A percentile compares a stretch with the other conserved stretches of the same genome.
These are phyloP conservation scores for Odontomachus brunneus DNA, from an alignment of 1,140 invertebrate genomes.

Conservation along the genomic window DNA sequence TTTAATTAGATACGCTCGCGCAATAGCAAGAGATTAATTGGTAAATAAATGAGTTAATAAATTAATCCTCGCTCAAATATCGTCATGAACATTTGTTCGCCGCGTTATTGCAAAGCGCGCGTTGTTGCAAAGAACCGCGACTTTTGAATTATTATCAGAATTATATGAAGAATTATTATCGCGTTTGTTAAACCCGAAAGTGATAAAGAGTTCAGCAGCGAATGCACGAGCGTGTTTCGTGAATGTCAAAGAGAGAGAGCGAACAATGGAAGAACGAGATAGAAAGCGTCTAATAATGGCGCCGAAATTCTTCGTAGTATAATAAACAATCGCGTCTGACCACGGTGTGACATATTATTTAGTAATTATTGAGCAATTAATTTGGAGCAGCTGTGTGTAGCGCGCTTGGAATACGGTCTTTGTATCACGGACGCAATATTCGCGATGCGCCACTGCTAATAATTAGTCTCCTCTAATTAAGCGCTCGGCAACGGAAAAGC, in stretches of 20 bases:
- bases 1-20: constrained; percentile 1
- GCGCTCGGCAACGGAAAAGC: constrained; percentile 1
- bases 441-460: constrained; percentile 7
- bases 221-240: not conserved
- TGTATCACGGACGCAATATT: constrained; percentile 11
- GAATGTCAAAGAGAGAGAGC: not conserved
- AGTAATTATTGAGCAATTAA: constrained; percentile 46
- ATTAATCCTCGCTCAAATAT: not conserved
- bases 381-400: constrained; percentile 13
- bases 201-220: not conserved
- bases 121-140: not conserved
- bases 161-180: no score
- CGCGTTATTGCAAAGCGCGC: constrained; percentile 7
- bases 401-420: constrained; percentile 27
- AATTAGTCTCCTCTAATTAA: constrained; percentile 47
- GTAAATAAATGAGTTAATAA: constrained; percentile 19
- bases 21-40: constrained; percentile 13
- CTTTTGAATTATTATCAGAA: no score
- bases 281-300: not conserved
- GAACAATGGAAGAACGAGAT: no score
- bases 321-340: not conserved
- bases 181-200: not conserved
- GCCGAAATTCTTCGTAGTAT: constrained; percentile 6
- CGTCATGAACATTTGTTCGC: not conserved
- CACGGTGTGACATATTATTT: constrained; percentile 23